These are phyloP conservation scores for Plebejus melissa DNA, from an alignment of 2,888 invertebrate genomes.

Conservation along the genomic window DNA sequence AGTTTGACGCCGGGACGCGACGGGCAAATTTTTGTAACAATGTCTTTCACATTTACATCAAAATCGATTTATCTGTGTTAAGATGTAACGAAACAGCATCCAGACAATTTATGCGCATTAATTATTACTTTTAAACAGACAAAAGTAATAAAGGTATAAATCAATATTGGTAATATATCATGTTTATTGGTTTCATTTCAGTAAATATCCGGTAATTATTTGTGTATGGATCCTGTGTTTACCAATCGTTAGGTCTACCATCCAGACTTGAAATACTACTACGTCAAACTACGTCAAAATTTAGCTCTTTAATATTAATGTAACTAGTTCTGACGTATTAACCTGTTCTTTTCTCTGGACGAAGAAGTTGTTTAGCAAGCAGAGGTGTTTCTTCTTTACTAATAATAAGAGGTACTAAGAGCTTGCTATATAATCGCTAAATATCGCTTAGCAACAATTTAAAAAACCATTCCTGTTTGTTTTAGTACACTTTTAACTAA, in stretches of 20 bases:
- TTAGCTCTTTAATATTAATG: not conserved
- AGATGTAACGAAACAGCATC: not conserved
- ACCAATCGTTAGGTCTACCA: not conserved
- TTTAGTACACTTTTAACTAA: too few relatives aligned
- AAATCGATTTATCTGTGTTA: too few relatives aligned
- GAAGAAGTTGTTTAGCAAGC: too few relatives aligned
- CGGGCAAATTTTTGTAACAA: too few relatives aligned
- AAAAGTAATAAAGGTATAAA: not conserved
- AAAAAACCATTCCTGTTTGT: too few relatives aligned
- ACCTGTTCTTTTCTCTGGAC: too few relatives aligned
- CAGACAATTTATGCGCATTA: not conserved
- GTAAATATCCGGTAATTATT: constrained; percentile 17
- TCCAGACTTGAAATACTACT: not conserved
- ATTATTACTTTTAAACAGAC: not conserved
- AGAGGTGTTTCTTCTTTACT: too few relatives aligned
- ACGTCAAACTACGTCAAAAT: not conserved
- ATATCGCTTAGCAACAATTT: too few relatives aligned
- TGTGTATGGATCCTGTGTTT: not conserved
- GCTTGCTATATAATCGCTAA: too few relatives aligned
- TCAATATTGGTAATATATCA: not conserved
- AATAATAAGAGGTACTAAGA: too few relatives aligned
- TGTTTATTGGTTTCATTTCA: constrained; percentile 21
- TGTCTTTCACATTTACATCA: too few relatives aligned
- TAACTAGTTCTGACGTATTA: not conserved
- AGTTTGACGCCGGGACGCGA: too few relatives aligned